Evolutionary conservation across 2,888 invertebrate genomes (phyloP), one percentile per base, ranked within the genome.

Genomic region (Nomada ruficornis): DNA sequence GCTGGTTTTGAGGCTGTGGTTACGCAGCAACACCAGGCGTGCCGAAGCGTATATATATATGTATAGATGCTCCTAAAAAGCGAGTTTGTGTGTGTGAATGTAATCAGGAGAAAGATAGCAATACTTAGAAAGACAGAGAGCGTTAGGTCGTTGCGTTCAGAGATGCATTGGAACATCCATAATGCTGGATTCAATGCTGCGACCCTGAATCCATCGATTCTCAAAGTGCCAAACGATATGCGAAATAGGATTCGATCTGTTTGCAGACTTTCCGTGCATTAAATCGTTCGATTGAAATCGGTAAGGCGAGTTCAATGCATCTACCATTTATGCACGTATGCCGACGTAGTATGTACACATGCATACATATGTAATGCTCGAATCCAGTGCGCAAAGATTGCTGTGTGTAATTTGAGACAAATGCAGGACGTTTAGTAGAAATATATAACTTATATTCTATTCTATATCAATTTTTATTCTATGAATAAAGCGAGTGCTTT

Each of bases 1-100:
- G 84, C 89, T 90, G 90, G 89, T 73, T 87, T 88, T 88, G 91
- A 90, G 89, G 83, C 84, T 90, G 82, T 77, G 79, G 84, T 85
- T 84, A 77, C 83, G 86, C 88, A 80, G 81, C 84, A 78, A 83
- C 81, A 69, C 36, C 83, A 82, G 82, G 85, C 79, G 86, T 79
- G 84, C 59, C 77, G 83, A 67, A 44, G 9, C 26, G 47, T 26
- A 20, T 78, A 62, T 59, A 67, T 55, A 73, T 60, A 57, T 73
- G 75, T 74, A 71, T 70, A 72, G 50, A 75, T 71, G 65, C 62
- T 76, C 71, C 80, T 77, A 78, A 81, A 77, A 82, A 79, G 50
- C 52, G 50, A 20, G 29, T 9, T 23, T 55, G 67, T 47, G 23
- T 81, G 65, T 26, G 60, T 26, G 54, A 3, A 59, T 62, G 60